A percentile compares a stretch with the other conserved stretches of the same genome.
Conservation (phyloP, 2,888 invertebrate species). For the Leptinotarsa peninsularis region DNA sequence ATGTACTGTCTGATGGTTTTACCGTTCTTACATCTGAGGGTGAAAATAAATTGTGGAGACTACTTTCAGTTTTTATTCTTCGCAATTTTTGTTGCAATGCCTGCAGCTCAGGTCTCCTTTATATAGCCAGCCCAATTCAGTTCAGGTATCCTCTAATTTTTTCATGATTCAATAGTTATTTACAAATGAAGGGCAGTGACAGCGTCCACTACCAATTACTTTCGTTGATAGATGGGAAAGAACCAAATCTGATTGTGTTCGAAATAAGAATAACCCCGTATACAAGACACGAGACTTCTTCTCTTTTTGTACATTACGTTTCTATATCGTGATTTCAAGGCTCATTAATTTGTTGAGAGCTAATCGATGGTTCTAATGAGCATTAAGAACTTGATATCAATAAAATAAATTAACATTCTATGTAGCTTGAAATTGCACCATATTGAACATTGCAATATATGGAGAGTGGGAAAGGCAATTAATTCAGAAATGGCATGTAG, state of each 20-base stretch:
- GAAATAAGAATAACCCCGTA: neutral
- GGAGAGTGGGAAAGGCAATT: neutral
- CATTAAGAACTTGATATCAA: constrained; percentile 1
- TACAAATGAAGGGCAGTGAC: too few species aligned
- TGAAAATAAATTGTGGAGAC: too few species aligned
- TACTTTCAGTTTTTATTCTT: too few species aligned
- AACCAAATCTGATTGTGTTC: neutral
- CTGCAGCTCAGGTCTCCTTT: too few species aligned
- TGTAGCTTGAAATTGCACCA: constrained; percentile 3
- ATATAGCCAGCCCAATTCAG: too few species aligned
- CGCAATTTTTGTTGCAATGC: too few species aligned
- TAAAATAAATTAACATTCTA: constrained; percentile 8
- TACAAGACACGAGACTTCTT: neutral
- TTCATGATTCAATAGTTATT: too few species aligned
- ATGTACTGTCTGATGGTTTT: too few species aligned
- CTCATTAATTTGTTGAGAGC: constrained; percentile 10
- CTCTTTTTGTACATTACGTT: neutral
- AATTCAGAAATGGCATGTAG: neutral
- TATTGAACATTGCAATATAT: neutral
- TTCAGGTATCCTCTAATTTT: too few species aligned
- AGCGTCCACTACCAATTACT: too few species aligned
- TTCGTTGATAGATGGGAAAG: too few species aligned
- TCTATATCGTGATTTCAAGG: constrained; percentile 6
- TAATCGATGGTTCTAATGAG: constrained; percentile 13
- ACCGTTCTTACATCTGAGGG: too few species aligned